Base-by-base conservation (phyloP, 2,113 vertebrate species). In the Talpa occidentalis region DNA sequence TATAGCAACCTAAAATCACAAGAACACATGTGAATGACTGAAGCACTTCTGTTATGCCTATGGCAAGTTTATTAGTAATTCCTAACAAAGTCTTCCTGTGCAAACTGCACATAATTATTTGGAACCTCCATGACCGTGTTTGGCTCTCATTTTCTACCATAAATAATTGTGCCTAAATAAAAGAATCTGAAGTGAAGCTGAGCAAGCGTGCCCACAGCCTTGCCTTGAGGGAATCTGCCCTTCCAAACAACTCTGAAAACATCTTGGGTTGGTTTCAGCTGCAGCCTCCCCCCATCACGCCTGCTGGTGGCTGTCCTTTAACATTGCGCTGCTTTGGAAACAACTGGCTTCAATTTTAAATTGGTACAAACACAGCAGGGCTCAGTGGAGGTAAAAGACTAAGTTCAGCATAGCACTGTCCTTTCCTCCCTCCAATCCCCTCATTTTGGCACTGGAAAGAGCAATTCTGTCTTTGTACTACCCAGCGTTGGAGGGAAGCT, bases 31-130 rank as follows among this genome's bases (percentile, higher is more conserved):
- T 93, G 77, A 92, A 62, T 96, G 94, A 96, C 91, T 56, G 77
- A 94, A 93, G 69, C 42, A 81, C 73, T 96, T 96, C 91, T 96
- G 37, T 95, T 98, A 90, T 19, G 64, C 93, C 95, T 95, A 37
- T 66, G 96, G 94, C 21, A 96, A 96, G 94, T 97, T 97, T 97
- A 96, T 95, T 97, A 97, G 94, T 92, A 93, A 96, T 98, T 97
- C 97, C 95, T 97, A 93, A 94, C 92, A 96, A 88, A 96, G 94
- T 97, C 77, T 97, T 78, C 35, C 64, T 81, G 85, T 95, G 93
- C 95, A 96, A 95, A 98, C 78, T 42, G 88, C 94, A 93, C 12
- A 87, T 14, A 96, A 95, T 97, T 95, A 96, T 89, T 83, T 79
- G 88, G 72, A 96, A 96, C 92, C 60, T 72, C 95, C 86, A 37